Evolutionary conservation across 1,140 invertebrate genomes (phyloP), one percentile per base, ranked within the genome.

Genomic region (Archegozetes longisetosus): DNA sequence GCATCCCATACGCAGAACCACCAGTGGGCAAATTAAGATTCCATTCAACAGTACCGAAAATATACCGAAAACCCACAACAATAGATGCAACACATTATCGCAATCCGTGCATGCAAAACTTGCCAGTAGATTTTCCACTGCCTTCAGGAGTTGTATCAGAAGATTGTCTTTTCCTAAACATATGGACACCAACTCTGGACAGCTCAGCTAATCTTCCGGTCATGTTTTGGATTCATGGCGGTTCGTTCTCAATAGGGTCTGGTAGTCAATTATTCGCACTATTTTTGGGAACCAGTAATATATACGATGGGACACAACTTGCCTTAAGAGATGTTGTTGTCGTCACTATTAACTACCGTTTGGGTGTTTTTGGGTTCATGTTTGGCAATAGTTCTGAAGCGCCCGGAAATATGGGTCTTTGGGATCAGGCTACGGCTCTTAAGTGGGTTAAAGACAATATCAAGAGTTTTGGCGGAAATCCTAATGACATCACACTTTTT

Each of bases 301-400:
- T 58, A 14, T 64, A 64, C 25, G 51, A 90, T 71, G 86, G 85
- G 0, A 82, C 87, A 66, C 83, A 88, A 63, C 81, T 91, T 77
- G 83, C 86, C 6, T 17, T 40, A 6, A 40, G 32, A 17, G 76
- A 78, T 55, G 70, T 84, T 1, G 70, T 86, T 14, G 58, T 84
- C 0, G 80, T 86, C 0, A 79, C 79, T 1, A 70, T 84, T 1
- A 84, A 84, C 67, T 86, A 86, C 70, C 76, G 84, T 55, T 68
- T 84, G 1, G 80, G 79, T 55, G 70, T 75, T 25, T 63, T 64
- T 22, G 62, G 62, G 52, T 62, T 63, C 28, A 47, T 63, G 9
- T 72, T 72, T 51, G 64, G 73, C 51, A 70, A 68, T 24, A 57
- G 61, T 26, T 65, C 65, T 49, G 62, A 64, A 28, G 26, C 62